Evolutionary conservation across 1,140 invertebrate species (phyloP).

Genomic region (Chrysomallon squamiferum): DNA sequence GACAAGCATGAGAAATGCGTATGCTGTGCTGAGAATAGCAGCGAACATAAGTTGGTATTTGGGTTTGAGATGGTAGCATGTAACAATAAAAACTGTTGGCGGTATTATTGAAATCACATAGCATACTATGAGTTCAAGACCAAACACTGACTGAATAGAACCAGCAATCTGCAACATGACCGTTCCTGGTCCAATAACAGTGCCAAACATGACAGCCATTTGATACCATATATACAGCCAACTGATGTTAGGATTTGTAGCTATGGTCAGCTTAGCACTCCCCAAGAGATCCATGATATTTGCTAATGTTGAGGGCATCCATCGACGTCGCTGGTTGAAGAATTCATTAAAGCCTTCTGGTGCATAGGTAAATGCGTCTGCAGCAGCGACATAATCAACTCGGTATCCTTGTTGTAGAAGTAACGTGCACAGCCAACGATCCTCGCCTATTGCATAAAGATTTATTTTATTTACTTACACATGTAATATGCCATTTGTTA

Average conservation of each 20-base stretch:
- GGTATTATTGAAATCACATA: not conserved
- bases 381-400: conserved; percentile 97
- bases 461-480: too few relatives aligned
- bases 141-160: not conserved
- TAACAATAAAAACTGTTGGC: not conserved
- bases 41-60: not conserved
- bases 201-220: conserved; percentile 82
- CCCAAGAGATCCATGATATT: conserved; percentile 72
- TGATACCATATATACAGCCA: conserved; percentile 95
- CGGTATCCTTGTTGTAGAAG: conserved; percentile 94
- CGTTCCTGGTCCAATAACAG: conserved; percentile 71
- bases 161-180: conserved; percentile 67
- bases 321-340: conserved; percentile 71
- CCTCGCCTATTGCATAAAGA: conserved; percentile 57
- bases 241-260: conserved; percentile 97
- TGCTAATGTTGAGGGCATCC: conserved; percentile 74
- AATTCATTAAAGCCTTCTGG: conserved; percentile 76
- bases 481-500: too few relatives aligned
- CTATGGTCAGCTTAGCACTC: conserved; percentile 72
- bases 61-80: not conserved
- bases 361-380: conserved; percentile 94
- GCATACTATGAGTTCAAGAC: not conserved
- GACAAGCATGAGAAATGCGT: conserved; percentile 59
- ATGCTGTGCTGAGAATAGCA: conserved; percentile 14
- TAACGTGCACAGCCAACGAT: conserved; percentile 89